Conservation (phyloP, 2,888 invertebrate genomes). For the Sarcophaga variegata region DNA sequence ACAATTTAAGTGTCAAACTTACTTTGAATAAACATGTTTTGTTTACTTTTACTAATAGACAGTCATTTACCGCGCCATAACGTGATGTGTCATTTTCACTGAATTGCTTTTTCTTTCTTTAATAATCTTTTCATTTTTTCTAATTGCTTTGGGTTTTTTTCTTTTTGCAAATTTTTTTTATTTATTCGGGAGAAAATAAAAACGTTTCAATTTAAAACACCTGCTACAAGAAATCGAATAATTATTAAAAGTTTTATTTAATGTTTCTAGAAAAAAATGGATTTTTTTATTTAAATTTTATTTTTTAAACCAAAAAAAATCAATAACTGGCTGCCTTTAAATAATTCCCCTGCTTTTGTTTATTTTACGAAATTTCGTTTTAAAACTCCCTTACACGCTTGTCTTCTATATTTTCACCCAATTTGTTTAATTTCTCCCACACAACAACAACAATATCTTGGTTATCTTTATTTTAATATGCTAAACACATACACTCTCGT, state of each 20-base stretch:
- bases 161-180: no score
- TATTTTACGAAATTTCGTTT: no score
- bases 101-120: not conserved
- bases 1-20: constrained; percentile 67
- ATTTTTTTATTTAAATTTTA: no score
- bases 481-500: constrained; percentile 15
- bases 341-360: not conserved
- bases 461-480: constrained; percentile 15
- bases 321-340: not conserved
- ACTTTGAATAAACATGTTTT: constrained; percentile 60
- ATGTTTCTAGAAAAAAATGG: no score
- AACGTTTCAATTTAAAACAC: not conserved
- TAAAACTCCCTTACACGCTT: not conserved
- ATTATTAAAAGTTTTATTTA: not conserved
- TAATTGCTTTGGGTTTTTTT: no score
- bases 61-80: not conserved
- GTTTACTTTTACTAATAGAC: constrained; percentile 38
- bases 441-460: not conserved
- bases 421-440: not conserved
- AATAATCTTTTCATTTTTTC: no score
- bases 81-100: constrained; percentile 36
- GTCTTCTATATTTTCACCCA: not conserved
- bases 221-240: not conserved
- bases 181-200: not conserved
- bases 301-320: not conserved